Evolutionary conservation across 2,113 vertebrate genomes (phyloP).

Genomic region (Tapirus terrestris): DNA sequence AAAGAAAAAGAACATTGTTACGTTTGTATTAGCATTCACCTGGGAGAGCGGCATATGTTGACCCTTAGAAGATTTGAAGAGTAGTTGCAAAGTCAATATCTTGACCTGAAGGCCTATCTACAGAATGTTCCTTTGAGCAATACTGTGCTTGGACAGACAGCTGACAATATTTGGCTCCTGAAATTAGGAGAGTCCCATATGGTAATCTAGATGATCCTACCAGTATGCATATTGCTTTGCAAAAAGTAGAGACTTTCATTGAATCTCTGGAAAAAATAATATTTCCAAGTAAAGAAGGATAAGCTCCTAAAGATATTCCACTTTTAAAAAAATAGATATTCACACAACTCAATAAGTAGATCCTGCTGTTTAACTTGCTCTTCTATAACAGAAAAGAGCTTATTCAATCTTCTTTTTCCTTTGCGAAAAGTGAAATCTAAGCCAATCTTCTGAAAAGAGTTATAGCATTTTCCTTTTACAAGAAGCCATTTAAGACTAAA

Average conservation of each 20-base stretch:
- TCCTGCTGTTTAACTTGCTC: conserved; percentile 4
- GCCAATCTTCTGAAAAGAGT: conserved; percentile 37
- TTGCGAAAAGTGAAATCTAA: conserved; percentile 1
- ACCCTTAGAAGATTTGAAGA: not conserved
- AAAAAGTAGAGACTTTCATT: not conserved
- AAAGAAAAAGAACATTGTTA: not conserved
- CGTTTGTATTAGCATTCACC: not conserved
- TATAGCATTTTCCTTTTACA: conserved; percentile 38
- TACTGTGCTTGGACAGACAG: not conserved
- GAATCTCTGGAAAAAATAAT: conserved; percentile 28
- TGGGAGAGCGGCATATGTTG: not conserved
- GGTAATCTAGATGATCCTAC: not conserved
- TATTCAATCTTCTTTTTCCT: not conserved
- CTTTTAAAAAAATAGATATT: conserved; percentile 10
- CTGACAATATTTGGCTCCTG: not conserved
- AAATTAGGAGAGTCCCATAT: not conserved
- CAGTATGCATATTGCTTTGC: not conserved
- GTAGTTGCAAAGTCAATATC: not conserved
- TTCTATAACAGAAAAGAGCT: not conserved
- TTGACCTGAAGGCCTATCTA: not conserved
- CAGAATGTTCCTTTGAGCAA: not conserved
- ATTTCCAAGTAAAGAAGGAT: conserved; percentile 21
- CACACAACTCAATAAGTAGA: not conserved
- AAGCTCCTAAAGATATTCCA: conserved; percentile 1
- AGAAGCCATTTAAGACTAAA: conserved; percentile 43